A percentile compares a stretch with the other conserved stretches of the same genome.
These are phyloP conservation scores for Dendrocopos noguchii DNA, from an alignment of 2,113 vertebrate genomes.

Conservation along the genomic window DNA sequence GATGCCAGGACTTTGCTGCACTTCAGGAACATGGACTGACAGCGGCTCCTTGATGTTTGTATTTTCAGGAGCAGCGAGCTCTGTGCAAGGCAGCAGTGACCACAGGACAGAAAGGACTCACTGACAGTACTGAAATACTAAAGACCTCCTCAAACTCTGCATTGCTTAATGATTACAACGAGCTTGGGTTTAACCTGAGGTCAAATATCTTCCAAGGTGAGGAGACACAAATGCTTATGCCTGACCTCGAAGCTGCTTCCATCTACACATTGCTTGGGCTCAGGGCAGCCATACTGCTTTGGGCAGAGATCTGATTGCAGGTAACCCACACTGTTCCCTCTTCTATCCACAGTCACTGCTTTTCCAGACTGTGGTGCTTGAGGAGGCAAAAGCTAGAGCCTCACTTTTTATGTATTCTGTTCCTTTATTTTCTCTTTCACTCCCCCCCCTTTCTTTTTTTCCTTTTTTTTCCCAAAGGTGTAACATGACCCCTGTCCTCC, in stretches of 20 bases:
- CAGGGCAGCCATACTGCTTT: neutral
- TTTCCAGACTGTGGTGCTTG: neutral
- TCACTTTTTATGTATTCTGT: neutral
- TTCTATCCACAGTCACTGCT: neutral
- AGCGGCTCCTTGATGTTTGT: neutral
- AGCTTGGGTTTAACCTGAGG: slow-evolving; percentile 69
- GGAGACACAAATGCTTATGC: neutral
- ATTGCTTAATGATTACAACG: slow-evolving; percentile 61
- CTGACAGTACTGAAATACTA: neutral
- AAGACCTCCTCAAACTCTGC: neutral
- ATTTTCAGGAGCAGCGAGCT: slow-evolving; percentile 44
- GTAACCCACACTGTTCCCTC: neutral
- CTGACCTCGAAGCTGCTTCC: neutral
- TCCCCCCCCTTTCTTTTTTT: neutral
- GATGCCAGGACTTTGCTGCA: neutral
- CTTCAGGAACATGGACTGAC: neutral
- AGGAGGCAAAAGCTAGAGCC: neutral
- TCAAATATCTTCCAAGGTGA: slow-evolving; percentile 78
- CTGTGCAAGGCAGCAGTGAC: neutral
- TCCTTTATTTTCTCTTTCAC: neutral
- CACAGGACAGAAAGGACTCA: slow-evolving; percentile 29
- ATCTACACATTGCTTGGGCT: neutral
- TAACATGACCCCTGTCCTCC: neutral
- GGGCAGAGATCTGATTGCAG: neutral
- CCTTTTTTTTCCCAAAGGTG: neutral